These are phyloP conservation scores for Lasioglossum morio DNA, from an alignment of 2,888 invertebrate genomes.

Conservation along the genomic window DNA sequence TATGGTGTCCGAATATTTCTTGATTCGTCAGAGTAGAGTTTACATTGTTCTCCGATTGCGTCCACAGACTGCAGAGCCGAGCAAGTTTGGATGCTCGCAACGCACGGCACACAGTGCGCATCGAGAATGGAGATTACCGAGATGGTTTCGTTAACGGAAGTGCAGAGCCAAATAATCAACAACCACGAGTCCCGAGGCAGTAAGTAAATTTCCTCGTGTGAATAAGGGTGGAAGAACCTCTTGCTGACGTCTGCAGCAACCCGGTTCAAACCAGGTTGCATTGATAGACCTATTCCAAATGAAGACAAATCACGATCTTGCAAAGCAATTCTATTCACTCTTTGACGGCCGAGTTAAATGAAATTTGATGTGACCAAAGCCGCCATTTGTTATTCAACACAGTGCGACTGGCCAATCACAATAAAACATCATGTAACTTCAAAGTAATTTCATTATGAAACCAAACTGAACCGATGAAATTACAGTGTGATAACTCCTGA, in stretches of 20 bases:
- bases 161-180: constrained; percentile 87
- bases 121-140: constrained; percentile 86
- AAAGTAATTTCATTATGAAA: background rate
- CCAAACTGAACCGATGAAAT: no score
- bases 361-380: background rate
- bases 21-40: background rate
- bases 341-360: background rate
- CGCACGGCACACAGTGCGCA: constrained; percentile 90
- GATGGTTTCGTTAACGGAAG: constrained; percentile 86
- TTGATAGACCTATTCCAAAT: background rate
- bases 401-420: background rate
- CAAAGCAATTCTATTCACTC: background rate
- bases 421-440: background rate
- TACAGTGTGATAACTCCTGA: background rate
- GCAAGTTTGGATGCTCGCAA: constrained; percentile 90
- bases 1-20: background rate
- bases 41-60: background rate
- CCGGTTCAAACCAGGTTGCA: background rate
- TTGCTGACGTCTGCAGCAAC: background rate
- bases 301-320: background rate
- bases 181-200: constrained; percentile 88
- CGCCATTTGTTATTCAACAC: background rate
- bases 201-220: constrained; percentile 77
- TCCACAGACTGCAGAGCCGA: constrained; percentile 89
- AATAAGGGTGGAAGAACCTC: background rate